phyloP scores from a whole-genome alignment of 2,888 invertebrate genomes.

The Macrophya alboannulata region DNA sequence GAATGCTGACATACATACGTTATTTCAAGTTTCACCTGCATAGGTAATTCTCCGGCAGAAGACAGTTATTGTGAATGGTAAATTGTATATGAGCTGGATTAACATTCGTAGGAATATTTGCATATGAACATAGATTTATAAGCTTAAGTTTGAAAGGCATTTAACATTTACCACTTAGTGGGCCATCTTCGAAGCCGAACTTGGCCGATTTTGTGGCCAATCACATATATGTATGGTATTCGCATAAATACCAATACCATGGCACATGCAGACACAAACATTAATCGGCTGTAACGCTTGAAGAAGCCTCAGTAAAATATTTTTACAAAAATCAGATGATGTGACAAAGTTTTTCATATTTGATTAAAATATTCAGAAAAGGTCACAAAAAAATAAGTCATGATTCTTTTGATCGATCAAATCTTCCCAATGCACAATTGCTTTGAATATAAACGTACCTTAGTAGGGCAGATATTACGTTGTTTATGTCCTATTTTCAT shows the following conservation, averaged over 20 bases:
- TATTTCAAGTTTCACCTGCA: conserved; percentile 8
- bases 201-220: background rate
- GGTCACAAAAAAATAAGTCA: background rate
- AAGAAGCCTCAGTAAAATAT: background rate
- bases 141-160: background rate
- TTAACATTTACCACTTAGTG: background rate
- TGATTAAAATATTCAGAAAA: background rate
- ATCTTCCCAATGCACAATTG: background rate
- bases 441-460: background rate
- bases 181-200: background rate
- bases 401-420: background rate
- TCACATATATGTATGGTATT: no score
- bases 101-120: background rate
- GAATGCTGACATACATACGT: background rate
- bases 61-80: background rate
- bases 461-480: background rate
- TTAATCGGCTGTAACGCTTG: no score
- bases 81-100: background rate
- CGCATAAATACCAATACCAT: background rate
- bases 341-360: background rate
- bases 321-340: background rate
- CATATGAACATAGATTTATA: background rate
- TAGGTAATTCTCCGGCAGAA: conserved; percentile 5
- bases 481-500: background rate
- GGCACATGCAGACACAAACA: background rate